A percentile compares a stretch with the other conserved stretches of the same genome.
These are phyloP conservation scores for Poecilia wingei DNA, from an alignment of 2,797 vertebrate genomes.

Conservation along the genomic window DNA sequence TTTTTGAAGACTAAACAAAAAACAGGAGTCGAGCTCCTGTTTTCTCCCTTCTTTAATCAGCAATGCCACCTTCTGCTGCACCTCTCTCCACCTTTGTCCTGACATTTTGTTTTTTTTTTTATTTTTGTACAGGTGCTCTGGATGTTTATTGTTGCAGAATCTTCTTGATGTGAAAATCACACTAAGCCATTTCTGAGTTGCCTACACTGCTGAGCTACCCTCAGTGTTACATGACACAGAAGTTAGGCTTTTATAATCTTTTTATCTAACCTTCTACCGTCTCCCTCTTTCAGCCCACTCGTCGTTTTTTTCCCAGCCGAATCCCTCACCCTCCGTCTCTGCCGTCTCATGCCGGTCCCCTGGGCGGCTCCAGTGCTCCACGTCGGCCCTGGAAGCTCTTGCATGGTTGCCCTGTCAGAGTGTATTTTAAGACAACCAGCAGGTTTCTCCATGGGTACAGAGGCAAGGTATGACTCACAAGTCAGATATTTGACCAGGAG, in stretches of 20 bases:
- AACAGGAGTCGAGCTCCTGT: background rate
- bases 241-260: slow-evolving; percentile 69
- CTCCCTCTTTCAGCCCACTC: slow-evolving; percentile 67
- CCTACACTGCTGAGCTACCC: slow-evolving; percentile 52
- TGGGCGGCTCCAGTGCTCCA: slow-evolving; percentile 57
- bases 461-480: slow-evolving; percentile 78
- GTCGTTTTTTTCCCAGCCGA: slow-evolving; percentile 54
- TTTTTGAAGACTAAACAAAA: background rate
- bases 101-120: background rate
- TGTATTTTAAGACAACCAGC: slow-evolving; percentile 80
- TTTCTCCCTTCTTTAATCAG: background rate
- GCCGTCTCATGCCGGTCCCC: slow-evolving; percentile 54
- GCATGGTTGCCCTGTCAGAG: slow-evolving; percentile 70
- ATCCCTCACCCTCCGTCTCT: slow-evolving; percentile 61
- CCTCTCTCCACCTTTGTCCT: slow-evolving; percentile 16
- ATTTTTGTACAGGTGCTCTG: slow-evolving; percentile 20
- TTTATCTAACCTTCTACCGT: slow-evolving; percentile 68
- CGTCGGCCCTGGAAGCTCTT: slow-evolving; percentile 52
- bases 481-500: slow-evolving; percentile 81
- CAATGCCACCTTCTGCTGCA: slow-evolving; percentile 9
- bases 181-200: slow-evolving; percentile 35
- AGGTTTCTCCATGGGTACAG: slow-evolving; percentile 72
- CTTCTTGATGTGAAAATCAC: slow-evolving; percentile 29
- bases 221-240: slow-evolving; percentile 62
- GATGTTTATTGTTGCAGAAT: slow-evolving; percentile 35